Evolutionary conservation across 2,888 invertebrate genomes (phyloP), one percentile per base, ranked within the genome.

Genomic region (Calephelis perditalis): DNA sequence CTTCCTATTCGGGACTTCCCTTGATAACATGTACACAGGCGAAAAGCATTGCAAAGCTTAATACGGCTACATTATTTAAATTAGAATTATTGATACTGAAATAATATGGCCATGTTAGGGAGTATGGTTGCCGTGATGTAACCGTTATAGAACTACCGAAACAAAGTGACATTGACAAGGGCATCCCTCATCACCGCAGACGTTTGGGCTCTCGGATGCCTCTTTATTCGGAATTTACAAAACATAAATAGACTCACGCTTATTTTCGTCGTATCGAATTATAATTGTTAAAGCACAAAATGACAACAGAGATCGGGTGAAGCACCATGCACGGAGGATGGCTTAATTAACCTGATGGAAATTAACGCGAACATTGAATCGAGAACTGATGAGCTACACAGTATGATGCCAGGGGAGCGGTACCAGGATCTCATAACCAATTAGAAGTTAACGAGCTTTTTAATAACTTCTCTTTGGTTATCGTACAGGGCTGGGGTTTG

Each of bases 331-430:
- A 85, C 72, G 75, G 75, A 76, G 73, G 74, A 76, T 40, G 58
- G 73, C 72, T 70, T 65, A 63, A 65, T 47, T 36, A 54, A 62
- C 57, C 64, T 61, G 60, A 68, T 66, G 67, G 36, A 44, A 44
- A 35, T 45, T 63, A 56, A 65, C 67, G 71, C 69, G 69, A 73
- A 70, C 73, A 73, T 72, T 73, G 71, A 71, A 65, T 62, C 75
- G 63, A 71, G 73, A 79, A 78, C 79, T 75, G 78, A 85, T 84
- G 88, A 86, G 82, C 82, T 86, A 87, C 88, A 86, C 78, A 75
- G 83, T 82, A 78, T 81, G 84, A 78, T 74, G 73, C 68, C 76
- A 76, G 76, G 72, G 71, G 70, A 62, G 60, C 57, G 62, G 59
- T 58, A 66, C 58, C 8, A 55, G 64, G 65, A 63, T 46, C 59